These are phyloP conservation scores for Agriotes lineatus DNA, from an alignment of 2,888 invertebrate species.

Conservation along the genomic window DNA sequence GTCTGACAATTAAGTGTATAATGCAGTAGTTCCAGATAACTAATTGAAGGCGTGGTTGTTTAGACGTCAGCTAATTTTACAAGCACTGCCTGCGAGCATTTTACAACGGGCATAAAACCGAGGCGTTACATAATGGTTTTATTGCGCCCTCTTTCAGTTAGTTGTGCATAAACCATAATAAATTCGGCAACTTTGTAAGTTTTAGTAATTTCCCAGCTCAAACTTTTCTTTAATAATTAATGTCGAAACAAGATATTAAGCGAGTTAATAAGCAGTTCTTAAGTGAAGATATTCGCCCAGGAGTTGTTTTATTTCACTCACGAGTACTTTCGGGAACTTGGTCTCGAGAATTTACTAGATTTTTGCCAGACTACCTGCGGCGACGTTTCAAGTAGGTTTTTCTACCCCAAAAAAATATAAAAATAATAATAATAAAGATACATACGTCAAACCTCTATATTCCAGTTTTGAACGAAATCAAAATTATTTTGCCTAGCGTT, in stretches of 20 bases:
- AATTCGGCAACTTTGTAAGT: conserved; percentile 27
- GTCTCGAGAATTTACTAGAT: not conserved
- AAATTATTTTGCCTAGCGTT: too few relatives aligned
- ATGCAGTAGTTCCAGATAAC: conserved; percentile 6
- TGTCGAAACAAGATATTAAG: conserved; percentile 19
- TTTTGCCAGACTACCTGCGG: too few relatives aligned
- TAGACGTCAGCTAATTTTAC: conserved; percentile 10
- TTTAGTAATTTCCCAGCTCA: conserved; percentile 6
- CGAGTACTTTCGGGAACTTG: not conserved
- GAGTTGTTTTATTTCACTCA: not conserved
- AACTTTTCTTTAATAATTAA: conserved; percentile 20
- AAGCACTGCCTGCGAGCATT: conserved; percentile 11
- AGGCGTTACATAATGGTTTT: conserved; percentile 17
- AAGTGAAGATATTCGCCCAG: conserved; percentile 5
- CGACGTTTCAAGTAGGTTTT: too few relatives aligned
- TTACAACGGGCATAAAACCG: conserved; percentile 23
- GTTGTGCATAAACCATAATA: conserved; percentile 23
- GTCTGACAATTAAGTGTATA: conserved; percentile 9
- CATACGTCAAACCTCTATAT: too few relatives aligned
- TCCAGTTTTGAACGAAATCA: too few relatives aligned
- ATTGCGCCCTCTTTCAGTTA: conserved; percentile 23
- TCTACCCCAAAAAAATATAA: too few relatives aligned
- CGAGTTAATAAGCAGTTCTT: conserved; percentile 19
- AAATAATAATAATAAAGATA: too few relatives aligned
- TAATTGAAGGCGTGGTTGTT: conserved; percentile 6